Base-by-base conservation (phyloP, 2,888 invertebrate species). In the Scotopteryx bipunctaria region DNA sequence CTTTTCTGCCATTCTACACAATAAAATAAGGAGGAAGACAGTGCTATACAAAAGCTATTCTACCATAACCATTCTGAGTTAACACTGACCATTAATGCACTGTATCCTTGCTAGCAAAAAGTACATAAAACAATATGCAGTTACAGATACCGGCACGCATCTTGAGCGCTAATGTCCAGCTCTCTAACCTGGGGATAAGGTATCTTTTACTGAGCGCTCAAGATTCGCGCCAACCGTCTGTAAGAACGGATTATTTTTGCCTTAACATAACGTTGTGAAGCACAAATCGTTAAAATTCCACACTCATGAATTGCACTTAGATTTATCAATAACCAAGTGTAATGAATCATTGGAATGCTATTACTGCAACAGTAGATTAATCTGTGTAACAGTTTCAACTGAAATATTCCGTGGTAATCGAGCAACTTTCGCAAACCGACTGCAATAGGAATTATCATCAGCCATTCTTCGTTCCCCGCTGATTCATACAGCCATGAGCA, bases 401-500 rank as follows among this genome's bases (percentile, higher is more conserved):
- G 65, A 71, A 69, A 66, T 71, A 82, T 81, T 79, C 81, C 76
- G 75, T 72, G 63, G 40, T 70, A 59, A 49, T 69, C 71, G 78
- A 71, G 61, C 65, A 69, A 73, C 74, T 83, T 85, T 85, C 81
- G 73, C 67, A 67, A 67, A 68, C 73, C 59, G 68, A 66, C 69
- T 60, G 62, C 64, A 62, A 57, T 66, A 69, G 69, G 67, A 67
- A 65, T 72, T 69, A 76, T 74, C 73, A 74, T 67, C 71, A 66
- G 71, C 68, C 70, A 72, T 72, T 78, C 75, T 71, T 61, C 58
- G 60, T 61, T 73, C 71, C 68, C 37, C 60, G 70, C 69, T 73
- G 74, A 81, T 71, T 78, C 79, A 78, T 76, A 68, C 59, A 55
- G 50, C 52, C 59, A 55, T 57, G 46, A 57, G 58, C 53, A 43